These are phyloP conservation scores for Pyrrhura leucotis DNA, from an alignment of 2,797 vertebrate species.

Conservation along the genomic window DNA sequence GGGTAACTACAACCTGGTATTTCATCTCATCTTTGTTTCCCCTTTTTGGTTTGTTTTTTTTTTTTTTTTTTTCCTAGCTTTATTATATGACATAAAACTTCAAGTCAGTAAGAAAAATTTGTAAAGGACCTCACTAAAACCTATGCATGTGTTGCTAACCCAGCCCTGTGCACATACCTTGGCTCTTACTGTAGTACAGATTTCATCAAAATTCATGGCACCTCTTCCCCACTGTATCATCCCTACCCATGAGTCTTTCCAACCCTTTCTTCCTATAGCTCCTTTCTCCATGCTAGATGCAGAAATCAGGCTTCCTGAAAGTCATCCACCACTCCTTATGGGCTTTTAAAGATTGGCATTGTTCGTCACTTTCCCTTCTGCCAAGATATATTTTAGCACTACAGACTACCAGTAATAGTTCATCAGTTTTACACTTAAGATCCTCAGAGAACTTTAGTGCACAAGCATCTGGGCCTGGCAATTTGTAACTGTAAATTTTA, in stretches of 20 bases:
- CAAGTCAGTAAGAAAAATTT: not conserved
- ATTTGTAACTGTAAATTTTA: slow-evolving; percentile 2
- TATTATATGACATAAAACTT: not conserved
- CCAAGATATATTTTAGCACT: not conserved
- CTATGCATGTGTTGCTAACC: rapidly evolving
- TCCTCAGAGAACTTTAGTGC: not conserved
- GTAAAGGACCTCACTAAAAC: not conserved
- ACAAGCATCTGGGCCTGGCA: not conserved
- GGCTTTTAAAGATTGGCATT: not conserved
- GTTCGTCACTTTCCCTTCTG: not conserved
- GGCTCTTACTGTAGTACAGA: not conserved
- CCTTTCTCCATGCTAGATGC: rapidly evolving
- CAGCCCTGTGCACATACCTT: not conserved
- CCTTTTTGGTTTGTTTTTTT: not conserved
- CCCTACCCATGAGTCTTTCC: not conserved
- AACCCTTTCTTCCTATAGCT: not conserved
- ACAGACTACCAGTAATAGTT: not conserved
- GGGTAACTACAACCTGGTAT: not conserved
- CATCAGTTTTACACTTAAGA: not conserved
- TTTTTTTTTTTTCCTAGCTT: not conserved
- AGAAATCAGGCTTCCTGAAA: not conserved
- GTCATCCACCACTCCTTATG: rapidly evolving
- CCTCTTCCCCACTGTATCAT: not conserved
- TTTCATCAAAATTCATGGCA: not conserved
- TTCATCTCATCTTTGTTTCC: not conserved